These are phyloP conservation scores for Carollia perspicillata DNA, from an alignment of 2,113 vertebrate genomes.

Conservation along the genomic window DNA sequence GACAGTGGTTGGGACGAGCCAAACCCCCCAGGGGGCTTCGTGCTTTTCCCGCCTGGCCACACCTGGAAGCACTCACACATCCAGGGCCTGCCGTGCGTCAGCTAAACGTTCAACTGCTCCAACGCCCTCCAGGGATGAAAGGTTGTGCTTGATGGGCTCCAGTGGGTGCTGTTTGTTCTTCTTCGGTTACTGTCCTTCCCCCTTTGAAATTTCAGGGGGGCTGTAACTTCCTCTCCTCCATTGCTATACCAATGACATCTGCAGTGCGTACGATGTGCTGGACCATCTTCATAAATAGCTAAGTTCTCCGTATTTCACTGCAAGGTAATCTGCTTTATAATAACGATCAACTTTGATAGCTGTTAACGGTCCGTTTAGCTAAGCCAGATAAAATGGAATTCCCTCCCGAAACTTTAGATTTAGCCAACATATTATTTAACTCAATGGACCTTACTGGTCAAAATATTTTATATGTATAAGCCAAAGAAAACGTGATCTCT, in stretches of 20 bases:
- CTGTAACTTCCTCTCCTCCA: background rate
- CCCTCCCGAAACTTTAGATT: background rate
- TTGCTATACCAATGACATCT: background rate
- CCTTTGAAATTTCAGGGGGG: background rate
- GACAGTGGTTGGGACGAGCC: too few relatives aligned
- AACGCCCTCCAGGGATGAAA: rapidly evolving
- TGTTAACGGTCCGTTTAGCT: background rate
- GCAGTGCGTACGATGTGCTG: rapidly evolving
- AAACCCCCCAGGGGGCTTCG: background rate
- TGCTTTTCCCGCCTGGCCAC: background rate
- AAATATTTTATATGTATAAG: background rate
- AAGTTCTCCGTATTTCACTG: background rate
- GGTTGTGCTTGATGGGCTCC: too few relatives aligned
- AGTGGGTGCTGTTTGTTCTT: background rate
- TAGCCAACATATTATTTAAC: background rate
- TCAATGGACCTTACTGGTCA: background rate
- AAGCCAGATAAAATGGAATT: background rate
- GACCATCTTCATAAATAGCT: background rate
- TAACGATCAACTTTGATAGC: background rate
- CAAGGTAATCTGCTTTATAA: background rate
- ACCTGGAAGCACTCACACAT: rapidly evolving
- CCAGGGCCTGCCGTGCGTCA: rapidly evolving
- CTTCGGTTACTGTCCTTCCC: background rate
- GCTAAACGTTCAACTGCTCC: rapidly evolving
- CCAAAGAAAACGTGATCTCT: background rate